Percentiles rank a stretch among this genome's conserved stretches.
Conservation (phyloP, 2,113 vertebrate species). For the Esox niger region DNA sequence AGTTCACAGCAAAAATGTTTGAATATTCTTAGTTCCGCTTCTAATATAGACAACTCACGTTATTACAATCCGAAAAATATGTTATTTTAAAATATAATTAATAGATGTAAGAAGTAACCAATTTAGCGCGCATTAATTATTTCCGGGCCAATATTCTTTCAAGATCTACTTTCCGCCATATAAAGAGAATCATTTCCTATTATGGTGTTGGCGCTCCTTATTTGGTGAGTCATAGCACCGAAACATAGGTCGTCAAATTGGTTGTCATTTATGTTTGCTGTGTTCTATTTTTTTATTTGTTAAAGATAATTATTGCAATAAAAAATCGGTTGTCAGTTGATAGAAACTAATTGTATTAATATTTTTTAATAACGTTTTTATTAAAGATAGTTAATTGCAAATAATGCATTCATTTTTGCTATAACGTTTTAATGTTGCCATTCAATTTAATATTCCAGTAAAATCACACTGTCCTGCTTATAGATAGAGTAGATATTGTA, state of each 20-base stretch:
- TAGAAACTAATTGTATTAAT: too few species aligned
- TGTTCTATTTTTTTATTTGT: too few species aligned
- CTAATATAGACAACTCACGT: neutral
- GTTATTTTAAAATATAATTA: neutral
- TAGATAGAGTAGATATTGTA: too few species aligned
- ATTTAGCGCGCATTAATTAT: slow-evolving; percentile 7
- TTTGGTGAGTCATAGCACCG: slow-evolving; percentile 80
- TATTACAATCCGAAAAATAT: neutral
- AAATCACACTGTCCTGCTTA: too few species aligned
- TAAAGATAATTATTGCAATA: too few species aligned
- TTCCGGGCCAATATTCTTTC: neutral
- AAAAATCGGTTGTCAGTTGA: too few species aligned
- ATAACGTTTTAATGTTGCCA: too few species aligned
- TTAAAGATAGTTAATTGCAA: too few species aligned
- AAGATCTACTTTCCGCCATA: slow-evolving; percentile 80
- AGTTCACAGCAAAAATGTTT: slow-evolving; percentile 13
- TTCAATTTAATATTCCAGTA: too few species aligned
- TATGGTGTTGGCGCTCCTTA: slow-evolving; percentile 74
- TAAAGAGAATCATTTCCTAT: slow-evolving; percentile 88
- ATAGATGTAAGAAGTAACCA: neutral
- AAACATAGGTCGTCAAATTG: neutral
- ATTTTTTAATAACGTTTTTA: too few species aligned
- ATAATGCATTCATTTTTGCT: too few species aligned
- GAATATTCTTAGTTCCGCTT: neutral
- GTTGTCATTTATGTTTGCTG: too few species aligned